phyloP scores from a whole-genome alignment of 2,113 vertebrate species.

The Albula glossodonta region DNA sequence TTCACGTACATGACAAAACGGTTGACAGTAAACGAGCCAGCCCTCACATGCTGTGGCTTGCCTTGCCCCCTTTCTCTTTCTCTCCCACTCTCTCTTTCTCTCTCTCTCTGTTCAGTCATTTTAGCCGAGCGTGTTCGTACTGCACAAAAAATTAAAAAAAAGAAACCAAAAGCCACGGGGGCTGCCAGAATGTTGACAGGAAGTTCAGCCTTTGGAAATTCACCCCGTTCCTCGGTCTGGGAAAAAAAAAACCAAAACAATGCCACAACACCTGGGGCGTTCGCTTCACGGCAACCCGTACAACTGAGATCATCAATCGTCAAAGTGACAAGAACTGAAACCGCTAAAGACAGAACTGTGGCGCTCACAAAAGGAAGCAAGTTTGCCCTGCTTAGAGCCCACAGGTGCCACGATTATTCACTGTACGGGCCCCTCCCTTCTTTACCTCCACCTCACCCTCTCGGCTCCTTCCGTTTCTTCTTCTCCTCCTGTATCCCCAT shows the following conservation, averaged over 20 bases:
- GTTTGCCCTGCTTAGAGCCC: background rate
- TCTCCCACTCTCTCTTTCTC: background rate
- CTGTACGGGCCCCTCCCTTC: background rate
- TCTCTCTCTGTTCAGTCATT: background rate
- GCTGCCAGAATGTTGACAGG: background rate
- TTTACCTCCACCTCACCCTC: background rate
- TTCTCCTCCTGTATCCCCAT: background rate
- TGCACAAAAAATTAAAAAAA: too few species aligned
- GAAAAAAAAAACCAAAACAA: background rate
- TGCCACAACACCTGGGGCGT: background rate
- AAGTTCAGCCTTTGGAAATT: background rate
- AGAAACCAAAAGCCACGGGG: too few species aligned
- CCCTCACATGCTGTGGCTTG: slow-evolving; percentile 6
- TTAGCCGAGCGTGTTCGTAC: background rate
- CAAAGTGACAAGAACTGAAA: background rate
- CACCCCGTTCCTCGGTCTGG: background rate
- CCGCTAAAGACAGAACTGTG: background rate
- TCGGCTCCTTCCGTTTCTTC: background rate
- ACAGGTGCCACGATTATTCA: background rate
- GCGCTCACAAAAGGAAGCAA: background rate
- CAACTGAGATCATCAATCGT: background rate
- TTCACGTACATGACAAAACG: background rate
- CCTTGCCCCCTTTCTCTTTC: slow-evolving; percentile 26
- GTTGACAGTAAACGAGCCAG: background rate
- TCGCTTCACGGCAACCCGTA: background rate